Evolutionary conservation across 2,797 vertebrate genomes (phyloP).

Genomic region (Cirrhinus mrigala): DNA sequence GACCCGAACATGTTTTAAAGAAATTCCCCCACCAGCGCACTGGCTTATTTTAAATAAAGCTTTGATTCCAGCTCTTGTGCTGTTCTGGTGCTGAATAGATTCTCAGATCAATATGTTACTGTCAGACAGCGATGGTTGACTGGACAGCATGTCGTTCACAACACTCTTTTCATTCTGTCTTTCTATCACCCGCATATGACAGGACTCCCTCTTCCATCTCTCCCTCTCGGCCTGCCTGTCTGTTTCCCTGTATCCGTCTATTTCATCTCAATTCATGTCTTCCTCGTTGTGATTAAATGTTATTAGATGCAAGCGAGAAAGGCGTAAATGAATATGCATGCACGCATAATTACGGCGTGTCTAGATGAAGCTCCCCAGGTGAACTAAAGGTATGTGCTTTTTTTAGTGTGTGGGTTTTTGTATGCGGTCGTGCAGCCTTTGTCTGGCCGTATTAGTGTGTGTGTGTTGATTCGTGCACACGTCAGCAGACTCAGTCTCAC

Average conservation of each 20-base stretch:
- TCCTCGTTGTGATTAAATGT: constrained; percentile 47
- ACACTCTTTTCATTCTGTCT: constrained; percentile 28
- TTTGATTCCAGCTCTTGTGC: constrained; percentile 13
- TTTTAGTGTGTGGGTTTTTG: constrained; percentile 39
- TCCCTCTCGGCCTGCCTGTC: constrained; percentile 42
- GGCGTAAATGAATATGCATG: constrained; percentile 57
- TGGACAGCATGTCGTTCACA: constrained; percentile 38
- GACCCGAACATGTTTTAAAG: neutral
- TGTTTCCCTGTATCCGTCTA: constrained; percentile 24
- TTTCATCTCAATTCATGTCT: constrained; percentile 28
- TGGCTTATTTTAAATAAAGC: constrained; percentile 6
- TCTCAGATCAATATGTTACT: constrained; percentile 62
- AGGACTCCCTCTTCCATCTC: constrained; percentile 7
- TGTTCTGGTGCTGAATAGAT: constrained; percentile 54
- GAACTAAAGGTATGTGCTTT: constrained; percentile 21
- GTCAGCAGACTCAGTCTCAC: constrained; percentile 49
- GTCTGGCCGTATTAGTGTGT: constrained; percentile 28
- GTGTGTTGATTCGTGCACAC: constrained; percentile 37
- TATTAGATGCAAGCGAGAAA: constrained; percentile 43
- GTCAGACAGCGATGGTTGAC: constrained; percentile 56
- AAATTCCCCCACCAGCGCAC: neutral
- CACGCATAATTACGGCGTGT: constrained; percentile 57
- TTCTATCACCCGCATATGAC: constrained; percentile 51
- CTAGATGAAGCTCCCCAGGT: constrained; percentile 50
- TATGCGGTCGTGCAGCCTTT: constrained; percentile 37